phyloP scores from a whole-genome alignment of 2,888 invertebrate genomes.

The Lamellibrachia columna region DNA sequence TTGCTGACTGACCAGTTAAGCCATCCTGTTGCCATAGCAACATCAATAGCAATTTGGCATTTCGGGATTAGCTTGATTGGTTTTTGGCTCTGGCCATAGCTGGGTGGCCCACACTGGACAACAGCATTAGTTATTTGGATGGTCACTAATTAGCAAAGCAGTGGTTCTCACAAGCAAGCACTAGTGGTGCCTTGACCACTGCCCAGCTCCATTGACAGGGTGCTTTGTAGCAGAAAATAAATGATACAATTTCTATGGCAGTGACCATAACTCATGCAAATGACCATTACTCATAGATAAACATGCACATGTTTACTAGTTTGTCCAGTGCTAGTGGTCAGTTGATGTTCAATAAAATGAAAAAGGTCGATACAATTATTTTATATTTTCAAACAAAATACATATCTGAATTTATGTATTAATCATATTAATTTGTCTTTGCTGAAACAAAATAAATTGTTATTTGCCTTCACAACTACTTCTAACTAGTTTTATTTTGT shows the following conservation, averaged over 20 bases:
- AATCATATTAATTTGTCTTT: background rate
- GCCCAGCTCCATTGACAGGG: background rate
- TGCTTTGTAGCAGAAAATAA: conserved; percentile 11
- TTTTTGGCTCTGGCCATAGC: background rate
- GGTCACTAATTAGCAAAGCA: conserved; percentile 12
- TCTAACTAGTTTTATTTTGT: no score
- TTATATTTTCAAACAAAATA: background rate
- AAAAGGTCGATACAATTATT: background rate
- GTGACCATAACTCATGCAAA: background rate
- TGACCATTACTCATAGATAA: background rate
- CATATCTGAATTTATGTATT: background rate
- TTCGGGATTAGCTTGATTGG: background rate
- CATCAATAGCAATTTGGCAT: conserved; percentile 6
- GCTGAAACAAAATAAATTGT: background rate
- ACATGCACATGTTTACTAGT: conserved; percentile 5
- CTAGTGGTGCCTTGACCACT: background rate
- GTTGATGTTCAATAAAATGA: background rate
- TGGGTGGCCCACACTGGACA: background rate
- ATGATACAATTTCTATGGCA: background rate
- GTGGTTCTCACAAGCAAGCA: background rate
- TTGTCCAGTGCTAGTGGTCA: background rate
- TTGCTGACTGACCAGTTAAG: conserved; percentile 16
- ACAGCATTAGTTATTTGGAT: conserved; percentile 2
- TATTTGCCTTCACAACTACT: background rate
- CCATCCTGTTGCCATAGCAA: background rate